These are phyloP conservation scores for Engystomops pustulosus DNA, from an alignment of 2,113 vertebrate species.

Conservation along the genomic window DNA sequence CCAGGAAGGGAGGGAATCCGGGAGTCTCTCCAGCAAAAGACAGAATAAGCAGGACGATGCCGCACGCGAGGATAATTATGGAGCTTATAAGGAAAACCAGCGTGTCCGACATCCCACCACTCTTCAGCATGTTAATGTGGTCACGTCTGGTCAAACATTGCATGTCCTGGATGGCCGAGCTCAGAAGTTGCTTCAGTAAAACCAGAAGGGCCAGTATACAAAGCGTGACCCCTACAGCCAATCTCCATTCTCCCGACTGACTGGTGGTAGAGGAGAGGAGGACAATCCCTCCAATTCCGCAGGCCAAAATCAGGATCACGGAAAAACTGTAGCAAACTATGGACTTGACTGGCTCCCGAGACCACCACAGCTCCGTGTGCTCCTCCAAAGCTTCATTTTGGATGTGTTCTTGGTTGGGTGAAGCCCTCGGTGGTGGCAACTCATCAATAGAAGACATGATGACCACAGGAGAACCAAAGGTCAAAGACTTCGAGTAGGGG, in stretches of 20 bases:
- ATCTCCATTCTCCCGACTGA: conserved; percentile 91
- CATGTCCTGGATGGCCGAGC: conserved; percentile 98
- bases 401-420: conserved; percentile 72
- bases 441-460: conserved; percentile 83
- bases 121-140: conserved; percentile 89
- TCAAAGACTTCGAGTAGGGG: background rate
- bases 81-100: conserved; percentile 85
- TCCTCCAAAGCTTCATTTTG: conserved; percentile 88
- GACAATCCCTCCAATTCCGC: conserved; percentile 86
- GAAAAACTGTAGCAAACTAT: conserved; percentile 87
- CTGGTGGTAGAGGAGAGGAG: conserved; percentile 94
- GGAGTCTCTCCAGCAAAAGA: conserved; percentile 82
- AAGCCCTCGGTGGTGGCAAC: conserved; percentile 69
- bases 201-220: conserved; percentile 91
- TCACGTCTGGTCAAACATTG: conserved; percentile 90
- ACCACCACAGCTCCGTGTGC: conserved; percentile 98
- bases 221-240: conserved; percentile 86
- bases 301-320: conserved; percentile 86
- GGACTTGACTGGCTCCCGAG: conserved; percentile 88
- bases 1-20: conserved; percentile 74
- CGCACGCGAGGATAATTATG: conserved; percentile 83
- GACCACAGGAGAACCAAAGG: background rate
- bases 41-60: conserved; percentile 83
- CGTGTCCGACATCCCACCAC: conserved; percentile 87
- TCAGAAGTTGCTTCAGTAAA: conserved; percentile 94